Conservation (phyloP, 2,888 invertebrate genomes). For the Campoplex capitator region DNA sequence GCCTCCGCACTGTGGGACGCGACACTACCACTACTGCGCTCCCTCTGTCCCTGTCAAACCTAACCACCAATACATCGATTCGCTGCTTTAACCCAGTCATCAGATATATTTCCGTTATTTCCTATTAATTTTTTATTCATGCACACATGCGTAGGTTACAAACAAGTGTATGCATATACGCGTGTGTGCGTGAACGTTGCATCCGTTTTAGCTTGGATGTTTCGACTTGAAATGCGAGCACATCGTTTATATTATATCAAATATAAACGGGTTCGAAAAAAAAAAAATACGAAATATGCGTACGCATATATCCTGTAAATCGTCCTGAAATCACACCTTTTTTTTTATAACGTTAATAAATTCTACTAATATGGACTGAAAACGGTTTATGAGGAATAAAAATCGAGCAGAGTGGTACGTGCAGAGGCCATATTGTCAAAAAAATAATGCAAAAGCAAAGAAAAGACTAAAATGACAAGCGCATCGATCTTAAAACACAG, state of each 20-base stretch:
- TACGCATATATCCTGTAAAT: neutral
- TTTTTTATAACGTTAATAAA: neutral
- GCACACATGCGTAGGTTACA: neutral
- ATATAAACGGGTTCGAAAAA: neutral
- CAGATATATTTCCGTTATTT: slow-evolving; percentile 10
- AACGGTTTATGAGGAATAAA: neutral
- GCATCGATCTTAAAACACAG: slow-evolving; percentile 24
- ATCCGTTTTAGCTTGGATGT: neutral
- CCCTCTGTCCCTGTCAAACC: slow-evolving; percentile 52
- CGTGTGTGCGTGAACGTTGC: neutral
- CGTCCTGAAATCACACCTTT: neutral
- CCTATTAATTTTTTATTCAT: slow-evolving; percentile 6
- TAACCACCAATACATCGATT: slow-evolving; percentile 22
- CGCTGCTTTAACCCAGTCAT: slow-evolving; percentile 1
- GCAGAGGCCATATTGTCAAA: slow-evolving; percentile 57
- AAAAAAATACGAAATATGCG: neutral
- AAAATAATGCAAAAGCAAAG: slow-evolving; percentile 6
- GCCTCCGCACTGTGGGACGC: slow-evolving; percentile 76
- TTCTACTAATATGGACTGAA: neutral
- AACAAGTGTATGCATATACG: neutral
- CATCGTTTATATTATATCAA: neutral
- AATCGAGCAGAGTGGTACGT: slow-evolving; percentile 5
- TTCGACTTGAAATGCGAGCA: neutral
- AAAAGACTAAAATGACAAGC: neutral
- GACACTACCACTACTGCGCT: slow-evolving; percentile 57